Evolutionary conservation across 2,888 invertebrate genomes (phyloP), one percentile per base, ranked within the genome.

Genomic region (Neoscelio sp.): DNA sequence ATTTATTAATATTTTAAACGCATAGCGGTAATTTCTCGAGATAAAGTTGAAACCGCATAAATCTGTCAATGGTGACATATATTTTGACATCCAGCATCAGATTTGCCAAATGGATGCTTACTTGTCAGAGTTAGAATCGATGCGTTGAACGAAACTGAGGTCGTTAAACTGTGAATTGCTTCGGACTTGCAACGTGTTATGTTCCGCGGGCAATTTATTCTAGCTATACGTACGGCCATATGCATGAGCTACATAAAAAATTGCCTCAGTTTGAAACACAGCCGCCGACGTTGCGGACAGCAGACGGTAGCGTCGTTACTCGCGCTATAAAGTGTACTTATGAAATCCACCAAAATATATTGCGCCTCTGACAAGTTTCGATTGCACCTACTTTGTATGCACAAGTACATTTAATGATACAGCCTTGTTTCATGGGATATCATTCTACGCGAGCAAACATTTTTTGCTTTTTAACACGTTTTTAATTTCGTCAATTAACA

Each of bases 91-190:
- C 18, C 12, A 2, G 23, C 46, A 18, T 46, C 46, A 28, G 33
- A 26, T 38, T 58, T 15, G 12, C 35, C 33, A 54, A 54, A 54
- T 35, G 35, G 67, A 30, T 35, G 44, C 28, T 68, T 56, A 46
- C 56, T 46, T 68, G 56, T 46, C 48, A 46, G 56, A 46, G 35
- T 13, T 44, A 26, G 48, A 68, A 68, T 68, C 56, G 56, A 68
- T 68, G 68, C 46, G 54, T 46, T 26, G 44, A 56, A 54, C 44
- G 44, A 68, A 68, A 56, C 38, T 50, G 68, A 68, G 68, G 68
- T 68, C 68, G 46, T 68, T 68, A 68, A 68, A 68, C 68, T 46
- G 26, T 54, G 48, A 56, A 68, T 38, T 46, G 68, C 38, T 68
- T 56, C 54, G 54, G 30, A 54, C 54, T 20, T 35, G 46, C 23